These are phyloP conservation scores for Trissolcus japonicus DNA, from an alignment of 2,888 invertebrate genomes.

Conservation along the genomic window DNA sequence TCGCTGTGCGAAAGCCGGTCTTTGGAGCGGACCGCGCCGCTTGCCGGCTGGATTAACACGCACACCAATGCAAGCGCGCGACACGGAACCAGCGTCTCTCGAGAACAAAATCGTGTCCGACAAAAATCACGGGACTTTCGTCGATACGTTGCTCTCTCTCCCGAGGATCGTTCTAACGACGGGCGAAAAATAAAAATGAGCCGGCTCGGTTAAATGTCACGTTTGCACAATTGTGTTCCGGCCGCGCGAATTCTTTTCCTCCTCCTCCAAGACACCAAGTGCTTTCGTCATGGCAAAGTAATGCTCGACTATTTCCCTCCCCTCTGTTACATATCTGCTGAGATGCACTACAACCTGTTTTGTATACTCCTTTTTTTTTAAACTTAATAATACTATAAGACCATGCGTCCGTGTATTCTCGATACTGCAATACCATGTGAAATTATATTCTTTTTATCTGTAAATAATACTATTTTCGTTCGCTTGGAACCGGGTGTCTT, in stretches of 20 bases:
- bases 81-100: conserved; percentile 36
- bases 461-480: conserved; percentile 49
- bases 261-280: conserved; percentile 7
- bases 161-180: conserved; percentile 1
- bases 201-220: conserved; percentile 3
- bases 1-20: conserved; percentile 51
- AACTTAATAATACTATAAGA: conserved; percentile 56
- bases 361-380: conserved; percentile 19
- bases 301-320: conserved; percentile 23
- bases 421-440: conserved; percentile 31
- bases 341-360: conserved; percentile 44
- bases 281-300: conserved; percentile 35
- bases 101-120: conserved; percentile 53
- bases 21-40: conserved; percentile 44
- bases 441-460: conserved; percentile 32
- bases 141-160: background rate
- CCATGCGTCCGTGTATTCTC: conserved; percentile 26
- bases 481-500: conserved; percentile 9
- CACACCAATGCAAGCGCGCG: conserved; percentile 24
- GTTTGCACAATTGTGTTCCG: conserved; percentile 1
- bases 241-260: background rate
- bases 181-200: conserved; percentile 6
- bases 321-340: conserved; percentile 24
- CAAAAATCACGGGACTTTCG: conserved; percentile 32
- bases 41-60: conserved; percentile 45